A percentile compares a stretch with the other conserved stretches of the same genome.
Conservation (phyloP, 1,140 invertebrate genomes). For the Sweltsa coloradensis region DNA sequence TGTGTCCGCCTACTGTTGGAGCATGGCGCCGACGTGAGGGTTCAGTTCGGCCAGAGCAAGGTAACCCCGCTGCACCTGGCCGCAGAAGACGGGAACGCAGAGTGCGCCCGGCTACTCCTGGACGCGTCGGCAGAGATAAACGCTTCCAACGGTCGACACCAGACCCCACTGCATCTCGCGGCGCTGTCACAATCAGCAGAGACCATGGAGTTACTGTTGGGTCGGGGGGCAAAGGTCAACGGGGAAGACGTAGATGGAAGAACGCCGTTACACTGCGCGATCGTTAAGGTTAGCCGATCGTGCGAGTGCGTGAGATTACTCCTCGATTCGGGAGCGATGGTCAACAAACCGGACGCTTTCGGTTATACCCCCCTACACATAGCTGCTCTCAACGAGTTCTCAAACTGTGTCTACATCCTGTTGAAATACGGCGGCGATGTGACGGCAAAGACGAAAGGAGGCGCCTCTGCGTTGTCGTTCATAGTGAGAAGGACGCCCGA, state of each 20-base stretch:
- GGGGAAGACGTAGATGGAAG: slow-evolving; percentile 52
- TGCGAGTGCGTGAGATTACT: slow-evolving; percentile 54
- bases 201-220: slow-evolving; percentile 53
- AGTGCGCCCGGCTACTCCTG: slow-evolving; percentile 30
- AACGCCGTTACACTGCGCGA: slow-evolving; percentile 64
- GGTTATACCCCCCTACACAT: slow-evolving; percentile 72
- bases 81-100: slow-evolving; percentile 32
- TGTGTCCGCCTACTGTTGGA: slow-evolving; percentile 55
- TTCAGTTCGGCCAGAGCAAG: slow-evolving; percentile 48
- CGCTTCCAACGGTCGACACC: slow-evolving; percentile 24
- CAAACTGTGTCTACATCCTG: slow-evolving; percentile 58
- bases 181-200: slow-evolving; percentile 57
- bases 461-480: slow-evolving; percentile 62
- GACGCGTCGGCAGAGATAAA: slow-evolving; percentile 19
- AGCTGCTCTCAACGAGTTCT: slow-evolving; percentile 72
- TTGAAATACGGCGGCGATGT: slow-evolving; percentile 69
- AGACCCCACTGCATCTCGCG: slow-evolving; percentile 27
- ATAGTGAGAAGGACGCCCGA: slow-evolving; percentile 69
- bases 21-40: slow-evolving; percentile 61
- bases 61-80: slow-evolving; percentile 37
- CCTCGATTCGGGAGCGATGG: slow-evolving; percentile 52
- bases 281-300: slow-evolving; percentile 47
- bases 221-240: slow-evolving; percentile 44
- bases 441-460: slow-evolving; percentile 64
- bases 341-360: slow-evolving; percentile 64